Evolutionary conservation across 2,113 vertebrate genomes (phyloP), one percentile per base, ranked within the genome.

Genomic region (Notothenia rossii): DNA sequence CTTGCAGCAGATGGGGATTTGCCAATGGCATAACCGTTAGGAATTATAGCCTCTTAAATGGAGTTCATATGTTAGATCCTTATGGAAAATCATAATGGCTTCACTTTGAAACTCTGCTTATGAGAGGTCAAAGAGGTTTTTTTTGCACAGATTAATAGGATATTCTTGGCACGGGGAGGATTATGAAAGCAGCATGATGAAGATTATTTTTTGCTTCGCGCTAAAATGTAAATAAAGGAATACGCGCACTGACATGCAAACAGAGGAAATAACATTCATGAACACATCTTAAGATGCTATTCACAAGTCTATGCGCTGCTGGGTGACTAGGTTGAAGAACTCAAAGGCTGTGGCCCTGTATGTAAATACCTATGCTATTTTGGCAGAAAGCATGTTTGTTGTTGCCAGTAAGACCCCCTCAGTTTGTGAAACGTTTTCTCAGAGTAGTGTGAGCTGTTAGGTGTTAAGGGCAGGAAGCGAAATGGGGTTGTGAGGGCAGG

Each of bases 401-500:
- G 58, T 86, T 80, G 40, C 53, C 65, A 45, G 51, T 62, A 33
- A 79, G 36, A 71, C 81, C 54, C 40, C 75, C 51, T 73, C 7
- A 67, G 79, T 76, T 69, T 75, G 65, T 79, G 72, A 83, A 86
- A 72, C 4, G 18, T 82, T 88, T 89, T 75, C 75, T 76, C 62
- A 68, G 79, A 71, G 70, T 51, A 59, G 75, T 70, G 82, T 72
- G 77, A 86, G 53, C 49, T 50, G 15, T 56, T 72, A 86, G 86
- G 88, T 84, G 87, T 88, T 63, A 67, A 60, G 69, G 77, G 66
- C 88, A 83, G 79, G 73, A 86, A 88, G 78, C 67, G 59, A 58
- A 75, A 50, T 33, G 75, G 70, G 77, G 67, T 82, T 76, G 72
- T 56, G 72, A 87, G 79, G 67, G 67, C 74, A 82, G 72, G 75